Evolutionary conservation across 2,888 invertebrate genomes (phyloP).

Genomic region (Emmelina monodactyla): DNA sequence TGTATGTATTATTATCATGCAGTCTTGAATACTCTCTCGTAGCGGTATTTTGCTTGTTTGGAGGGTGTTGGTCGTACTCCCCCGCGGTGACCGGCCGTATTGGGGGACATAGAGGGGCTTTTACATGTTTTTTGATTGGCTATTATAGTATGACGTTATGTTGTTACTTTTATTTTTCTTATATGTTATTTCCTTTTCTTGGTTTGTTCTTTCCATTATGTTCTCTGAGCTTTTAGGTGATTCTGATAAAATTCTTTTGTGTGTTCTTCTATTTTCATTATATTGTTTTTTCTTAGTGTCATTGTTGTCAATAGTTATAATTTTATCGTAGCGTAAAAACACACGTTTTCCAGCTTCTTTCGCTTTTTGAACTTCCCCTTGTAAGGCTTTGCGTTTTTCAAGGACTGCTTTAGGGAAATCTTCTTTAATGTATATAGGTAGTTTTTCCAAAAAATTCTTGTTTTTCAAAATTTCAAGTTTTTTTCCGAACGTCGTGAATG

Average conservation of each 20-base stretch:
- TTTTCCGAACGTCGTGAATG: not conserved
- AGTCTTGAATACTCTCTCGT: too few species aligned
- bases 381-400: not conserved
- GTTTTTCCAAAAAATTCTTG: not conserved
- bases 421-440: not conserved
- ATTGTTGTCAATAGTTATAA: not conserved
- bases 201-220: not conserved
- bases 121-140: too few species aligned
- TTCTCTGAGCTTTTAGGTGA: not conserved
- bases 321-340: not conserved
- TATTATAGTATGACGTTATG: not conserved
- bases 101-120: not conserved
- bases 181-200: not conserved
- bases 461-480: not conserved
- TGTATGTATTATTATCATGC: not conserved
- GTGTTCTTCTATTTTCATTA: not conserved
- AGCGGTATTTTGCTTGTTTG: not conserved
- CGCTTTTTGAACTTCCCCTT: not conserved
- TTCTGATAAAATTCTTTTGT: not conserved
- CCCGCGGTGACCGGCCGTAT: conserved; percentile 1
- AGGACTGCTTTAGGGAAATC: not conserved
- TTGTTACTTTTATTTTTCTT: not conserved
- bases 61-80: not conserved
- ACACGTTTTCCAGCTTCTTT: not conserved
- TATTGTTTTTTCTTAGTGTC: not conserved